Evolutionary conservation across 2,113 vertebrate genomes (phyloP).

Genomic region (Cygnus atratus): DNA sequence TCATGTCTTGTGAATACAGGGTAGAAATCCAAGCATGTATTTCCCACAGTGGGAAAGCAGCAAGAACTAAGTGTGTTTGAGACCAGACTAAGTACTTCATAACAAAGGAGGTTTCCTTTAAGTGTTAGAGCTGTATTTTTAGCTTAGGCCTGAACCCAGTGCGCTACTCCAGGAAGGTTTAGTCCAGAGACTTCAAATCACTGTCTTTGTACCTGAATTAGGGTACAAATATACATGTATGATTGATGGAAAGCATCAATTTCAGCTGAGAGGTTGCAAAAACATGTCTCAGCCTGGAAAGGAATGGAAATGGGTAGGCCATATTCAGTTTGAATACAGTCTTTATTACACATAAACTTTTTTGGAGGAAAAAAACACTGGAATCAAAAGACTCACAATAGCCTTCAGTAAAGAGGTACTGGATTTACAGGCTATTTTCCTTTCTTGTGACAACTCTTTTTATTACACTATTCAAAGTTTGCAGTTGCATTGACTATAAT

Average conservation of each 20-base stretch:
- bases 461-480: background rate
- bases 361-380: background rate
- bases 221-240: background rate
- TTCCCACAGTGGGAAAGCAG: background rate
- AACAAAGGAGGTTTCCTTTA: background rate
- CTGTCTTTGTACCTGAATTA: background rate
- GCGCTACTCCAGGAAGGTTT: background rate
- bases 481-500: background rate
- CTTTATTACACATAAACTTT: background rate
- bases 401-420: background rate
- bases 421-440: background rate
- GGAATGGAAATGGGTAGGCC: background rate
- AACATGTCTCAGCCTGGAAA: background rate
- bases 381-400: background rate
- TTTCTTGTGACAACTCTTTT: background rate
- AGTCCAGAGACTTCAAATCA: background rate
- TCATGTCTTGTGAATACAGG: background rate
- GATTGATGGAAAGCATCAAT: background rate
- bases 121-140: background rate
- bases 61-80: background rate
- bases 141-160: background rate
- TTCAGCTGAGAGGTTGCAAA: background rate
- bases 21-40: background rate
- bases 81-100: background rate
- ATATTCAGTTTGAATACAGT: background rate